Evolutionary conservation across 2,113 vertebrate genomes (phyloP).

Genomic region (Spheniscus mendiculus): DNA sequence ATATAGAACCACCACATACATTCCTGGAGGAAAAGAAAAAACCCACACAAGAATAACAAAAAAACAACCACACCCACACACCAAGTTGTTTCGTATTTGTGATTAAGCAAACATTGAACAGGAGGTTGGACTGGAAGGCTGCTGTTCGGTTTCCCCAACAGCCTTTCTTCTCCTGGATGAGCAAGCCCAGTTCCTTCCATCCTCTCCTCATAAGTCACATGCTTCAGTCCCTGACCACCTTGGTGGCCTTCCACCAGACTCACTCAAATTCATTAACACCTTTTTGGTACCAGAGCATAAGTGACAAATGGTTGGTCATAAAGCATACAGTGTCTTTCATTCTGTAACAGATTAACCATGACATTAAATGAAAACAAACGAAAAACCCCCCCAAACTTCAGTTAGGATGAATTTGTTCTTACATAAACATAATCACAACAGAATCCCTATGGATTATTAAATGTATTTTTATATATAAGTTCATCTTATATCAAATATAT

Average conservation of each 20-base stretch:
- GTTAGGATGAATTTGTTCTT: not conserved
- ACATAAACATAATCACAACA: not conserved
- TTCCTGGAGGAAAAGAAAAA: not conserved
- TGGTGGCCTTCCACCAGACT: not conserved
- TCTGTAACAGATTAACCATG: not conserved
- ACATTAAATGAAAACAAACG: not conserved
- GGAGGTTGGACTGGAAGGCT: not conserved
- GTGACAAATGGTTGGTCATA: not conserved
- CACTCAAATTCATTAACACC: not conserved
- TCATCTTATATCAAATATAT: not conserved
- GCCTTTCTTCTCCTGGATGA: not conserved
- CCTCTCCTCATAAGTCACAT: rapidly evolving
- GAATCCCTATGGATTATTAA: not conserved
- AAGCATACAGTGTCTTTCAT: not conserved
- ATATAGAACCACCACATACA: not conserved
- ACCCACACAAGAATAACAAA: not conserved
- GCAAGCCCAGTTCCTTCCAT: not conserved
- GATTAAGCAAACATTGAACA: not conserved
- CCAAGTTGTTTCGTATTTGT: not conserved
- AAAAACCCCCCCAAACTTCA: not conserved
- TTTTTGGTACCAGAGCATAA: not conserved
- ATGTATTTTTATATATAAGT: not conserved
- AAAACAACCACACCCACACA: not conserved
- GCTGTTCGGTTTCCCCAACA: not conserved
- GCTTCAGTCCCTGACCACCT: not conserved